phyloP scores from a whole-genome alignment of 2,888 invertebrate genomes.

The Hypomecis punctinalis region DNA sequence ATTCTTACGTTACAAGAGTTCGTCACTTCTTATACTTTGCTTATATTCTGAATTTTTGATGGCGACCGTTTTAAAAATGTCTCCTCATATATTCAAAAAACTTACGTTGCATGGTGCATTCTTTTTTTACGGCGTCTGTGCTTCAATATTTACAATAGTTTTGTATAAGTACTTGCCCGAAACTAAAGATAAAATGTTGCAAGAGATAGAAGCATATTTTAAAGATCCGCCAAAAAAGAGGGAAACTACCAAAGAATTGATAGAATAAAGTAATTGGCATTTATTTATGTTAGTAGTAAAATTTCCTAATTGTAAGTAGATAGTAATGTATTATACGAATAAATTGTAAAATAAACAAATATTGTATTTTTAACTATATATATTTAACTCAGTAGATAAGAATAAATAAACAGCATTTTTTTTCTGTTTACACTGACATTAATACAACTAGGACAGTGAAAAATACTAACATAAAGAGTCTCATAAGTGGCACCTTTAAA shows the following conservation, averaged over 20 bases:
- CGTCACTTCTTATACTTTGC: slow-evolving; percentile 53
- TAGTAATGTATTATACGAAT: too few relatives aligned
- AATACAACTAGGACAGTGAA: too few relatives aligned
- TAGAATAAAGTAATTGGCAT: background rate
- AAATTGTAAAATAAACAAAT: too few relatives aligned
- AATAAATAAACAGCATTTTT: too few relatives aligned
- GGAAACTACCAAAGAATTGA: slow-evolving; percentile 20
- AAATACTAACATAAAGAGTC: too few relatives aligned
- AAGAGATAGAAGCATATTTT: slow-evolving; percentile 60
- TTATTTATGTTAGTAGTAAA: too few relatives aligned
- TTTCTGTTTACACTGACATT: too few relatives aligned
- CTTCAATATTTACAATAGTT: slow-evolving; percentile 54
- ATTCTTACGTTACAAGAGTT: slow-evolving; percentile 59
- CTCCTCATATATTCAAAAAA: slow-evolving; percentile 56
- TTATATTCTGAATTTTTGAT: slow-evolving; percentile 55
- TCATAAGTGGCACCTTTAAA: too few relatives aligned
- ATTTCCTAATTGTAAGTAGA: too few relatives aligned
- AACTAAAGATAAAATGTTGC: slow-evolving; percentile 61
- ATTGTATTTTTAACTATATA: too few relatives aligned
- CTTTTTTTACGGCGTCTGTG: slow-evolving; percentile 54
- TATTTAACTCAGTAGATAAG: too few relatives aligned
- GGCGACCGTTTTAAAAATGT: slow-evolving; percentile 58
- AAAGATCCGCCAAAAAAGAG: slow-evolving; percentile 44
- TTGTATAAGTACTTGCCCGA: slow-evolving; percentile 59
- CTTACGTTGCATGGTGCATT: slow-evolving; percentile 62